These are phyloP conservation scores for Phasia obesa DNA, from an alignment of 2,888 invertebrate species.

Conservation along the genomic window DNA sequence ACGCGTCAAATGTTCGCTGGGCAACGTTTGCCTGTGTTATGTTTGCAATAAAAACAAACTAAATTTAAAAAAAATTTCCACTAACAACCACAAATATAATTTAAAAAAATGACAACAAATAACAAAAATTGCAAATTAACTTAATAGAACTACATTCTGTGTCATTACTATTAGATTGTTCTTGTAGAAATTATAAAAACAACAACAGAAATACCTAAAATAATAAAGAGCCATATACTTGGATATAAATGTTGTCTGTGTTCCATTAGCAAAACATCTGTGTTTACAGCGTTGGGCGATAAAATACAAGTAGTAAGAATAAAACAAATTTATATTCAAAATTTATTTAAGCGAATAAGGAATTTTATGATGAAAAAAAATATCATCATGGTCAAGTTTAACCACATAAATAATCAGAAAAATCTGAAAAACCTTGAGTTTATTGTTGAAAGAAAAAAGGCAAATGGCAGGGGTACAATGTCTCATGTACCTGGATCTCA, in stretches of 20 bases:
- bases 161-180: slow-evolving; percentile 12
- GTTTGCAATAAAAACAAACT: slow-evolving; percentile 4
- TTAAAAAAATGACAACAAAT: neutral
- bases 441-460: too few relatives aligned
- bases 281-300: neutral
- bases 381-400: too few relatives aligned
- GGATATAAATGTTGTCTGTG: neutral
- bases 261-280: neutral
- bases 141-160: slow-evolving; percentile 26
- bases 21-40: neutral
- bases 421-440: too few relatives aligned
- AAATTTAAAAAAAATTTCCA: neutral
- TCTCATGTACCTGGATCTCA: too few relatives aligned
- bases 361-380: too few relatives aligned
- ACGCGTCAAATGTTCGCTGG: neutral
- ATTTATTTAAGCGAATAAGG: too few relatives aligned
- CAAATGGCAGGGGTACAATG: too few relatives aligned
- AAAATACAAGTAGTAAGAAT: neutral
- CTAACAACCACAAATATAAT: slow-evolving; percentile 21
- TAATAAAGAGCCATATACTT: neutral
- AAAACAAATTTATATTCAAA: too few relatives aligned
- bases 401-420: too few relatives aligned
- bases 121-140: slow-evolving; percentile 8
- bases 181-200: slow-evolving; percentile 20
- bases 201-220: slow-evolving; percentile 16